Evolutionary conservation across 2,797 vertebrate genomes (phyloP).

Genomic region (Ataeniobius toweri): DNA sequence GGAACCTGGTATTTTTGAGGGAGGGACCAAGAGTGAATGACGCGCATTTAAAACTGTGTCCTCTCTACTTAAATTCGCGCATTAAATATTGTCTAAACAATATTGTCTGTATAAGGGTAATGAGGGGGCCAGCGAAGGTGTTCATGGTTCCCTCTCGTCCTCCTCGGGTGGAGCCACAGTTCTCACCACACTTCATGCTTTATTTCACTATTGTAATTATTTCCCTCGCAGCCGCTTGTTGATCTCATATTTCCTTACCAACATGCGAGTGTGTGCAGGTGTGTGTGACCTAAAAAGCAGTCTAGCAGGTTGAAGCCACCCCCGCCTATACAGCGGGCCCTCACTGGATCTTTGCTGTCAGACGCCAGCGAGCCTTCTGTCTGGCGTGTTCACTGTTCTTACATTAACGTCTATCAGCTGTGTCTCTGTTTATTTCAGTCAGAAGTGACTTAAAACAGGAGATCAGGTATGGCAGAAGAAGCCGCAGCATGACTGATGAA

Average conservation of each 20-base stretch:
- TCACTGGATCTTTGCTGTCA: not conserved
- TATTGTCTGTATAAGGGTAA: not conserved
- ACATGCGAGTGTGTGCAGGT: not conserved
- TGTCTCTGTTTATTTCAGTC: not conserved
- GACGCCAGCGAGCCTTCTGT: not conserved
- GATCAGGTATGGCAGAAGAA: conserved; percentile 34
- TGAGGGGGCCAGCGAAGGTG: too few species aligned
- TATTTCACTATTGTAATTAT: not conserved
- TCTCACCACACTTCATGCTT: not conserved
- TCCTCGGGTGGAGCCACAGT: not conserved
- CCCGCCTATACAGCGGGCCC: not conserved
- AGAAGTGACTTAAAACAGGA: not conserved
- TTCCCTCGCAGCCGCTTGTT: not conserved
- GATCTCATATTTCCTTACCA: not conserved
- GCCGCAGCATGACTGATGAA: conserved; percentile 47
- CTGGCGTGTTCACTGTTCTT: not conserved
- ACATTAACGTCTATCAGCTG: not conserved
- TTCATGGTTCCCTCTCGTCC: not conserved
- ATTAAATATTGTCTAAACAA: too few species aligned
- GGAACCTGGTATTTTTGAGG: too few species aligned
- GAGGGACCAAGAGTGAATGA: too few species aligned
- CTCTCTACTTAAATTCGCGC: too few species aligned
- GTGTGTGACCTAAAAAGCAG: conserved; percentile 27
- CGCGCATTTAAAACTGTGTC: too few species aligned
- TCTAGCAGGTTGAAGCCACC: conserved; percentile 52